A percentile compares a stretch with the other conserved stretches of the same genome.
These are phyloP conservation scores for Andrena fulva DNA, from an alignment of 2,888 invertebrate species.

Conservation along the genomic window DNA sequence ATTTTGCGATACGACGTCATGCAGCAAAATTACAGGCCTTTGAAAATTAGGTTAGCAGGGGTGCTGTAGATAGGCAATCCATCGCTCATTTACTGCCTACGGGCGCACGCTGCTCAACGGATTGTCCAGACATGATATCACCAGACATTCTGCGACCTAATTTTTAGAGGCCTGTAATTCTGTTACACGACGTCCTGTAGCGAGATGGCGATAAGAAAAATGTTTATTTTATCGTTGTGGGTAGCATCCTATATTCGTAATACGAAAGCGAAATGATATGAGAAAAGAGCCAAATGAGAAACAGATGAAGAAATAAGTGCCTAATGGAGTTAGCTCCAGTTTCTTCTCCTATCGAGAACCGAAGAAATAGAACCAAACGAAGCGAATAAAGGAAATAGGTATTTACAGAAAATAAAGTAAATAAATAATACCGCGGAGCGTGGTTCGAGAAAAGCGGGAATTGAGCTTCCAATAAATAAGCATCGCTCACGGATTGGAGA, in stretches of 20 bases:
- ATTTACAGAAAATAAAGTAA: constrained; percentile 25
- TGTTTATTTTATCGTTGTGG: background rate
- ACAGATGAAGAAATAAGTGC: background rate
- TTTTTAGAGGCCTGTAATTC: background rate
- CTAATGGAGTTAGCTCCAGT: background rate
- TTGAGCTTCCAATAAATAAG: constrained; percentile 37
- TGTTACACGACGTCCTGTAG: background rate
- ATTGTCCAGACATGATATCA: background rate
- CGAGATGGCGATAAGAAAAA: background rate
- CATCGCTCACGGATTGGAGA: constrained; percentile 7
- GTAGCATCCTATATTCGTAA: background rate
- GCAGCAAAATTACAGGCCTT: background rate
- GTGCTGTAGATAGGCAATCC: background rate
- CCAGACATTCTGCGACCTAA: background rate
- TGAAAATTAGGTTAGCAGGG: constrained; percentile 2
- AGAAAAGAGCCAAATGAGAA: background rate
- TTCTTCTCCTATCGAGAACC: background rate
- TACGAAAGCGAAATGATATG: background rate
- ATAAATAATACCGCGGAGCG: constrained; percentile 13
- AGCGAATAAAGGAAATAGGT: background rate
- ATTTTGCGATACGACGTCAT: background rate
- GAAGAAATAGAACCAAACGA: background rate
- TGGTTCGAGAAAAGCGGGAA: constrained; percentile 8
- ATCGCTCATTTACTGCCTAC: constrained; percentile 1
- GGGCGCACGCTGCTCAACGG: background rate